A percentile compares a stretch with the other conserved stretches of the same genome.
Conservation (phyloP, 2,113 vertebrate genomes). For the Boleophthalmus pectinirostris region DNA sequence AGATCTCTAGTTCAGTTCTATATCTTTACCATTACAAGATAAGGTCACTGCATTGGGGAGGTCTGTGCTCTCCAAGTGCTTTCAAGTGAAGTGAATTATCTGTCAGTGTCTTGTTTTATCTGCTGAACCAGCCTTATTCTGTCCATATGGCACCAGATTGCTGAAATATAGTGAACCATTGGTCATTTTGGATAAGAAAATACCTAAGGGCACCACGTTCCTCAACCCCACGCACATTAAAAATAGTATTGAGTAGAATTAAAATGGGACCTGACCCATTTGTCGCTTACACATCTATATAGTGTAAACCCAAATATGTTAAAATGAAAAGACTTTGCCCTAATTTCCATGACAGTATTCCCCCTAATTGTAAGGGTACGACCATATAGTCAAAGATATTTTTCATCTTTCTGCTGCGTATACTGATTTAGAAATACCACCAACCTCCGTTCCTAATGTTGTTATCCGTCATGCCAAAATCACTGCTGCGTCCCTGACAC, state of each 20-base stretch:
- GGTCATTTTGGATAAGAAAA: constrained; percentile 4
- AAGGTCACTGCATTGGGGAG: not conserved
- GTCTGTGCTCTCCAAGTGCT: not conserved
- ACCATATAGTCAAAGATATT: constrained; percentile 15
- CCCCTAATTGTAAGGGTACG: not conserved
- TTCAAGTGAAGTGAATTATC: not conserved
- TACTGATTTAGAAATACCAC: constrained; percentile 9
- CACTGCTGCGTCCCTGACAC: constrained; percentile 16
- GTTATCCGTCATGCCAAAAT: constrained; percentile 16
- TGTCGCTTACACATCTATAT: not conserved
- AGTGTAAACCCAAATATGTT: not conserved
- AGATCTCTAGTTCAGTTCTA: not conserved
- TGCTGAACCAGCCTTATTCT: not conserved
- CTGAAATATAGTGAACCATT: constrained; percentile 7
- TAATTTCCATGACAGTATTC: not conserved
- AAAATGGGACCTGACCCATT: constrained; percentile 6
- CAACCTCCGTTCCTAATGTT: constrained; percentile 12
- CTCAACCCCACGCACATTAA: not conserved
- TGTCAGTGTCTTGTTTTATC: not conserved
- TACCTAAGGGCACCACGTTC: constrained; percentile 3
- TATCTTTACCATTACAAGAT: not conserved
- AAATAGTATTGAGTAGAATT: constrained; percentile 1
- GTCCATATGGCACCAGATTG: not conserved
- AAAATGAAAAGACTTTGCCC: not conserved
- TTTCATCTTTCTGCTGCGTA: not conserved